These are phyloP conservation scores for Zaprionus nigranus DNA, from an alignment of 1,140 invertebrate species.

Conservation along the genomic window DNA sequence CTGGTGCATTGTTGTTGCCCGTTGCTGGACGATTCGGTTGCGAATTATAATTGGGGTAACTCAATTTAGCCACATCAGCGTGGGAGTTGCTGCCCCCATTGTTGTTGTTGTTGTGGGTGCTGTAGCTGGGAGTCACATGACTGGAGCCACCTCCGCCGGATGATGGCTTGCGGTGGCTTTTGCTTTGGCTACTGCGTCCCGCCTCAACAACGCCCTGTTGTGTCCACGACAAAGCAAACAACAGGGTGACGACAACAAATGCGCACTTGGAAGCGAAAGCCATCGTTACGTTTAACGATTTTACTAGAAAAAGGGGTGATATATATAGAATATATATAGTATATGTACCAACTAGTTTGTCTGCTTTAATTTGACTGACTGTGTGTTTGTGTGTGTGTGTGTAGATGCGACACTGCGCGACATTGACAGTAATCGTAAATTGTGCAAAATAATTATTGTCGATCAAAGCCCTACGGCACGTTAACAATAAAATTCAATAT, in stretches of 20 bases:
- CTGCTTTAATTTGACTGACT: neutral
- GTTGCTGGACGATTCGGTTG: conserved; percentile 72
- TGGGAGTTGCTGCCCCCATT: conserved; percentile 70
- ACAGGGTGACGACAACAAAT: conserved; percentile 48
- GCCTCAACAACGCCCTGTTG: conserved; percentile 64
- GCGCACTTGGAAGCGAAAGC: conserved; percentile 40
- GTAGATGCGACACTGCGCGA: conserved; percentile 6
- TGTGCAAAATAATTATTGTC: conserved; percentile 18
- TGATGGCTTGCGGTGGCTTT: conserved; percentile 62
- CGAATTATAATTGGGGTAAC: conserved; percentile 79
- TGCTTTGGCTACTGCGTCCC: conserved; percentile 67
- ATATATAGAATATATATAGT: conserved; percentile 8
- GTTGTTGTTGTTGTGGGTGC: conserved; percentile 47
- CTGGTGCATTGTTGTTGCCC: conserved; percentile 29
- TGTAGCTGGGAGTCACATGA: conserved; percentile 73
- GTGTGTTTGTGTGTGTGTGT: neutral
- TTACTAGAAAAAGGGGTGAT: conserved; percentile 16
- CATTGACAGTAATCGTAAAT: conserved; percentile 36
- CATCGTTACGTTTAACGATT: conserved; percentile 57
- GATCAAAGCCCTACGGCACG: conserved; percentile 32
- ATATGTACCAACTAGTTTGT: neutral
- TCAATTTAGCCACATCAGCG: conserved; percentile 73
- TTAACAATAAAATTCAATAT: conserved; percentile 51
- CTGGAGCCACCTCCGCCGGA: conserved; percentile 69
- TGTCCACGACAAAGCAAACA: conserved; percentile 61